phyloP scores from a whole-genome alignment of 2,113 vertebrate species.

The Serinus canaria region DNA sequence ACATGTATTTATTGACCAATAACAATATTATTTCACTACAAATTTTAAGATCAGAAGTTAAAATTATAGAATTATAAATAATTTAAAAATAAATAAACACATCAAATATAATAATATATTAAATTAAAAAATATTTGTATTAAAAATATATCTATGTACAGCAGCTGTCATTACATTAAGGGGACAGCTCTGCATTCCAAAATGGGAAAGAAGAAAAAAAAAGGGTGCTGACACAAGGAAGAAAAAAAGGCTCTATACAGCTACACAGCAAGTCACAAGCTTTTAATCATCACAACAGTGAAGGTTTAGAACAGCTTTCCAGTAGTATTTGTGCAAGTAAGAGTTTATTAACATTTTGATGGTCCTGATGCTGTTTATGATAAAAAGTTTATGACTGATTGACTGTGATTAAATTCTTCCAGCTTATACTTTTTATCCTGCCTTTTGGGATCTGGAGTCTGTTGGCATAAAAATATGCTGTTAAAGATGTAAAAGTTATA shows the following conservation, averaged over 20 bases:
- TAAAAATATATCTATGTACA: background rate
- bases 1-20: background rate
- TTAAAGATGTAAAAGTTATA: background rate
- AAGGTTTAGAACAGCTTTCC: background rate
- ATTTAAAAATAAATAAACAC: background rate
- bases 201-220: background rate
- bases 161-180: background rate
- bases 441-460: background rate
- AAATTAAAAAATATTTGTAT: background rate
- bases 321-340: background rate
- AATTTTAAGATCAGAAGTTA: background rate
- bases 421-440: background rate
- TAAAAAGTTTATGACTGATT: background rate
- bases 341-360: background rate
- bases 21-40: background rate
- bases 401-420: background rate
- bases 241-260: background rate
- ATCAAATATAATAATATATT: background rate
- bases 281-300: background rate
- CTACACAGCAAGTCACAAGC: background rate
- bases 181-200: background rate
- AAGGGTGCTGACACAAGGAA: background rate
- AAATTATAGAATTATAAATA: background rate
- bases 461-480: background rate
- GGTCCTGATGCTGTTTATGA: background rate